Conservation (phyloP, 2,888 invertebrate species). For the Octonoba sinensis region DNA sequence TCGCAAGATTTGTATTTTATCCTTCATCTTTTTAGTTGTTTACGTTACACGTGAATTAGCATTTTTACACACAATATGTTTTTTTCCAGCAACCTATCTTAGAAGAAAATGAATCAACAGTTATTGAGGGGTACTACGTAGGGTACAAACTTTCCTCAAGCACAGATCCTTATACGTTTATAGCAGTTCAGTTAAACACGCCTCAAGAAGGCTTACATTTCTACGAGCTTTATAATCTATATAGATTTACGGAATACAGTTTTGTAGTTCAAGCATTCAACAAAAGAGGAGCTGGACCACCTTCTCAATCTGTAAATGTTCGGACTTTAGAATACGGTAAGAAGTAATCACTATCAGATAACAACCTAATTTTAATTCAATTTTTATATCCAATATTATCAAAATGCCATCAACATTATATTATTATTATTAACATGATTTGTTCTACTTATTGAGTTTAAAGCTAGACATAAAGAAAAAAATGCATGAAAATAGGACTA, state of each 20-base stretch:
- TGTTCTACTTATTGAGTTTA: too few relatives aligned
- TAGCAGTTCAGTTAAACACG: slow-evolving; percentile 42
- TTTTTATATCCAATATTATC: too few relatives aligned
- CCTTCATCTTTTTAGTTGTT: too few relatives aligned
- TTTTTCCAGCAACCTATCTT: slow-evolving; percentile 3
- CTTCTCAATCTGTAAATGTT: slow-evolving; percentile 66
- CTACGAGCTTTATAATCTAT: slow-evolving; percentile 67
- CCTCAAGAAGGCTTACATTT: slow-evolving; percentile 45
- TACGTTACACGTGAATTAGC: too few relatives aligned
- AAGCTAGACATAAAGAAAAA: too few relatives aligned
- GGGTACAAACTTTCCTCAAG: slow-evolving; percentile 45
- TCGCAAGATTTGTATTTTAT: too few relatives aligned
- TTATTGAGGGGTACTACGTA: slow-evolving; percentile 53
- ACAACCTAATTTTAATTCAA: too few relatives aligned
- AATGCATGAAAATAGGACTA: too few relatives aligned
- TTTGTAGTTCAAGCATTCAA: slow-evolving; percentile 71
- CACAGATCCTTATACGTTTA: slow-evolving; percentile 57
- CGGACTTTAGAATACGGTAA: slow-evolving; percentile 56
- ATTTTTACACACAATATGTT: too few relatives aligned
- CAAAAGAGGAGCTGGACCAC: slow-evolving; percentile 70
- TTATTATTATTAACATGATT: too few relatives aligned
- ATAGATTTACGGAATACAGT: slow-evolving; percentile 71
- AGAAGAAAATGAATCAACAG: slow-evolving; percentile 25
- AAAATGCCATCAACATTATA: too few relatives aligned
- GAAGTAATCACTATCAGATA: too few relatives aligned